Percentiles rank a stretch among this genome's conserved stretches.
phyloP scores from a whole-genome alignment of 2,888 invertebrate species.

The Apocheima hispidaria region DNA sequence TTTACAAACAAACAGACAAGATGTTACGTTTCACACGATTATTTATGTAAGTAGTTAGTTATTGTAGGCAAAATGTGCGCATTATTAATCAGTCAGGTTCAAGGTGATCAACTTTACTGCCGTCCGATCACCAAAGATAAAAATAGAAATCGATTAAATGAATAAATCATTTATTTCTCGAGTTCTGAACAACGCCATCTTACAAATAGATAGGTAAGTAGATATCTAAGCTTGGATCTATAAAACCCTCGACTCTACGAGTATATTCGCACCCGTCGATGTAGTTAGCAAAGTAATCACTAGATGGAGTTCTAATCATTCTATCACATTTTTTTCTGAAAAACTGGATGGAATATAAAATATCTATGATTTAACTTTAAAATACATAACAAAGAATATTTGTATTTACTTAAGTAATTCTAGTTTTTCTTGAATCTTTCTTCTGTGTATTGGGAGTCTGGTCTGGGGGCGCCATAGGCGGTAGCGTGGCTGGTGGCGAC shows the following conservation, averaged over 20 bases:
- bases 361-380: slow-evolving; percentile 26
- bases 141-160: slow-evolving; percentile 24
- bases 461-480: slow-evolving; percentile 88
- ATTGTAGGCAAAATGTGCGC: slow-evolving; percentile 20
- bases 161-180: slow-evolving; percentile 37
- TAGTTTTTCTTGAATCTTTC: slow-evolving; percentile 53
- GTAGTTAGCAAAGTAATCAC: slow-evolving; percentile 10
- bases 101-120: slow-evolving; percentile 30
- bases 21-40: slow-evolving; percentile 4
- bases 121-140: slow-evolving; percentile 9
- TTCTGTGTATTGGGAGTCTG: slow-evolving; percentile 63
- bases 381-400: slow-evolving; percentile 41
- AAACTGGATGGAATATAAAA: slow-evolving; percentile 21
- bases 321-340: slow-evolving; percentile 21
- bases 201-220: slow-evolving; percentile 3
- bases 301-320: slow-evolving; percentile 27
- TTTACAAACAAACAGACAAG: slow-evolving; percentile 1
- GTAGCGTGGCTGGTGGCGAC: slow-evolving; percentile 91
- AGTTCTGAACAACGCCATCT: slow-evolving; percentile 39
- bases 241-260: neutral
- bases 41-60: neutral
- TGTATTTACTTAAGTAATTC: slow-evolving; percentile 43
- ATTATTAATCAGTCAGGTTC: slow-evolving; percentile 32
- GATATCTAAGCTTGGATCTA: neutral
- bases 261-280: slow-evolving; percentile 1